Conservation (phyloP, 2,113 vertebrate species). For the Himantopus leucocephalus region DNA sequence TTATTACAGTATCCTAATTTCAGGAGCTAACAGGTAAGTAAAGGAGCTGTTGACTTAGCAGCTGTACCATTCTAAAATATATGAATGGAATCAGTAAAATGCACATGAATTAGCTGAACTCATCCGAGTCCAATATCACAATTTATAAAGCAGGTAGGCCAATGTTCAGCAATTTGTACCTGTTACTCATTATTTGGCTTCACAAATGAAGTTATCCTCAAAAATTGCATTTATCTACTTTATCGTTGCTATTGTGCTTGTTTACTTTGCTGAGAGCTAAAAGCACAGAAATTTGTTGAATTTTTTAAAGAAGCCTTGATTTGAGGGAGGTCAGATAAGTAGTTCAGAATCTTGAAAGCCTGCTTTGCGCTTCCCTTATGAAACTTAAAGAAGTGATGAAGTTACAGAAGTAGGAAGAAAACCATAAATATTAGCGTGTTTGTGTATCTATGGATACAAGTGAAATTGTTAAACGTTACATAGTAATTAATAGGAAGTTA, state of each 20-base stretch:
- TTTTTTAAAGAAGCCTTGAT: not conserved
- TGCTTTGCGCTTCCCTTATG: not conserved
- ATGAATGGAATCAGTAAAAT: not conserved
- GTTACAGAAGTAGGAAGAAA: not conserved
- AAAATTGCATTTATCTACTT: not conserved
- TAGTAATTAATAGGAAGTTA: not conserved
- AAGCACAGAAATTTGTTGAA: not conserved
- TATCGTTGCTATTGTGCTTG: fast-evolving
- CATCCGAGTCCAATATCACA: not conserved
- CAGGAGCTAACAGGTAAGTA: not conserved
- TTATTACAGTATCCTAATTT: not conserved
- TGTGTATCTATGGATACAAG: not conserved
- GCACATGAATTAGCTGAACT: not conserved
- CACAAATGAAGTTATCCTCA: not conserved
- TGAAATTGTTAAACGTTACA: not conserved
- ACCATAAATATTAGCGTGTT: not conserved
- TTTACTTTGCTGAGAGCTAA: not conserved
- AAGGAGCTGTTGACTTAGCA: not conserved
- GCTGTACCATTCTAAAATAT: not conserved
- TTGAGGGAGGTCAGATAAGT: not conserved
- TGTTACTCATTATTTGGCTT: not conserved
- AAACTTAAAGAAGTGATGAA: not conserved
- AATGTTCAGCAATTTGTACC: not conserved
- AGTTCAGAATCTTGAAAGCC: not conserved
- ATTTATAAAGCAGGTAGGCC: not conserved